Conservation (phyloP, 2,797 vertebrate genomes). For the Dermochelys coriacea region DNA sequence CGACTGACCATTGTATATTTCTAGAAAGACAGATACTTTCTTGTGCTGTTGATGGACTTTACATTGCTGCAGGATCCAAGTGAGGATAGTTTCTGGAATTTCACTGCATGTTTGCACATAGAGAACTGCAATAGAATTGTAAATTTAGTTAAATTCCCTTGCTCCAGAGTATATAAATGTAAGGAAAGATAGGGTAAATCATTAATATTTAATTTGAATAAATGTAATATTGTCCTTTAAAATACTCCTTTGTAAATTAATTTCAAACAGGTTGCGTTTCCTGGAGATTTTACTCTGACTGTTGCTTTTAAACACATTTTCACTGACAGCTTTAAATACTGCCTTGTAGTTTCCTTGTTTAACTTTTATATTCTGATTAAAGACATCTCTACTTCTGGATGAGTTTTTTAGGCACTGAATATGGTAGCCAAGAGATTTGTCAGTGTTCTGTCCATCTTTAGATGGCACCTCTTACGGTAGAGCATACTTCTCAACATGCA, state of each 20-base stretch:
- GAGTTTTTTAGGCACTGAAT: neutral
- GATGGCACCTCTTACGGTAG: neutral
- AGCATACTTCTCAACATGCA: too few species aligned
- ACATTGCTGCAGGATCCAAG: constrained; percentile 11
- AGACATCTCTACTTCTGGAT: constrained; percentile 28
- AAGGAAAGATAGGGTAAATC: constrained; percentile 4
- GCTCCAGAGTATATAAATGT: neutral
- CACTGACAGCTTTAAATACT: neutral
- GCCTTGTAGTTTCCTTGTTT: neutral
- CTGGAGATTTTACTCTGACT: too few species aligned
- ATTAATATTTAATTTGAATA: constrained; percentile 1
- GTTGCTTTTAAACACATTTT: neutral
- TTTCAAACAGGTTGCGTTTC: neutral
- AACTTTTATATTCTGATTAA: neutral
- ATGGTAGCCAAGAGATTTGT: constrained; percentile 6
- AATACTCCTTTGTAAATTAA: neutral
- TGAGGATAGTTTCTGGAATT: constrained; percentile 4
- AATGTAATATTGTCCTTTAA: constrained; percentile 7
- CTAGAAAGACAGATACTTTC: constrained; percentile 1
- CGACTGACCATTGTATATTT: neutral
- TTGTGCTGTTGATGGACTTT: too few species aligned
- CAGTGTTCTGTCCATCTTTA: neutral
- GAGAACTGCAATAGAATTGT: constrained; percentile 11
- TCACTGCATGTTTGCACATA: neutral
- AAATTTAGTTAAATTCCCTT: neutral